Conservation (phyloP, 1,140 invertebrate species). For the Pteromalus puparum region DNA sequence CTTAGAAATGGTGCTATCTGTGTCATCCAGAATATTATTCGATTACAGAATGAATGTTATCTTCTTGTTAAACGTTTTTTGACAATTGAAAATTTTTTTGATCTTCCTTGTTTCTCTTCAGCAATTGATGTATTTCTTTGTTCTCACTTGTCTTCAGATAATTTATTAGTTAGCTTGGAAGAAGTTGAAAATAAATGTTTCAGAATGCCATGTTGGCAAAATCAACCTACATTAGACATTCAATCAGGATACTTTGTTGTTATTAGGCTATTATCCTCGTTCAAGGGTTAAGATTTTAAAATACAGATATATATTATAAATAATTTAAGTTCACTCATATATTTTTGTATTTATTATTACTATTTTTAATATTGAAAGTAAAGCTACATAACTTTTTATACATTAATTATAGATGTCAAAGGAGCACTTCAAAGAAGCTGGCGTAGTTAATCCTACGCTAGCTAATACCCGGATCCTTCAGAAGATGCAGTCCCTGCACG, state of each 20-base stretch:
- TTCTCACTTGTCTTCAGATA: conserved; percentile 27
- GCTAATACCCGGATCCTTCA: too few relatives aligned
- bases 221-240: neutral
- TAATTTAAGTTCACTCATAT: too few relatives aligned
- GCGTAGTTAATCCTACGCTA: too few relatives aligned
- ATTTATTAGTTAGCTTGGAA: neutral
- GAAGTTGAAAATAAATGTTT: conserved; percentile 45
- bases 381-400: too few relatives aligned
- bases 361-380: too few relatives aligned
- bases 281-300: too few relatives aligned
- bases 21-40: conserved; percentile 42
- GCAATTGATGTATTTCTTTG: conserved; percentile 41
- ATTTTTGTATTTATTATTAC: too few relatives aligned
- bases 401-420: too few relatives aligned
- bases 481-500: too few relatives aligned
- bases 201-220: conserved; percentile 50
- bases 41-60: conserved; percentile 19
- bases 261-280: too few relatives aligned
- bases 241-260: neutral
- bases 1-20: conserved; percentile 10
- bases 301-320: too few relatives aligned
- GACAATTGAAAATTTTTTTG: conserved; percentile 15
- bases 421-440: too few relatives aligned
- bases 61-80: conserved; percentile 31
- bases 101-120: neutral